A percentile compares a stretch with the other conserved stretches of the same genome.
phyloP scores from a whole-genome alignment of 1,140 invertebrate species.

The Bombus difficillimus region DNA sequence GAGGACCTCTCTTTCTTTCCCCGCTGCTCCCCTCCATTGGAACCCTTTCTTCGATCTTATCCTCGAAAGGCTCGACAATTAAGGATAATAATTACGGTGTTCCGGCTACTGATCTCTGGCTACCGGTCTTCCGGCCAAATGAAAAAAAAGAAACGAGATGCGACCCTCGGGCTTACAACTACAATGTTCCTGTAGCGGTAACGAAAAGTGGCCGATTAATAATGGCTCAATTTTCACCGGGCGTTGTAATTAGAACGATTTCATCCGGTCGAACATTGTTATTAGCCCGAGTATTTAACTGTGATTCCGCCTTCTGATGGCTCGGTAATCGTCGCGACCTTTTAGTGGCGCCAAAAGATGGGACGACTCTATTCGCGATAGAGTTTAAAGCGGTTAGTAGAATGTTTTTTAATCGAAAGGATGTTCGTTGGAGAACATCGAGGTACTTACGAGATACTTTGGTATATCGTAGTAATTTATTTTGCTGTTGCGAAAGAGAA shows the following conservation, averaged over 20 bases:
- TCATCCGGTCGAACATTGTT: slow-evolving; percentile 16
- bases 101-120: slow-evolving; percentile 65
- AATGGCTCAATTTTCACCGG: slow-evolving; percentile 40
- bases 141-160: background rate
- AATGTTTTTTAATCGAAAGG: background rate
- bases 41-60: slow-evolving; percentile 69
- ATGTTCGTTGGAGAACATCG: too few species aligned
- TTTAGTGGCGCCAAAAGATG: background rate
- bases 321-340: background rate
- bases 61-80: slow-evolving; percentile 66
- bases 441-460: too few species aligned
- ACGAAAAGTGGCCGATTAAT: slow-evolving; percentile 48
- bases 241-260: slow-evolving; percentile 41
- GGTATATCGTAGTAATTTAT: too few species aligned
- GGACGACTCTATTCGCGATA: background rate
- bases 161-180: background rate
- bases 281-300: slow-evolving; percentile 6
- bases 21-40: background rate
- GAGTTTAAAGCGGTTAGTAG: background rate
- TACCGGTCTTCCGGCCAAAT: slow-evolving; percentile 60
- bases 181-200: slow-evolving; percentile 42
- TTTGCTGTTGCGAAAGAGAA: too few species aligned
- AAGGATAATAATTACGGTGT: slow-evolving; percentile 68
- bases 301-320: slow-evolving; percentile 1
- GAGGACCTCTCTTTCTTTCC: slow-evolving; percentile 57